Evolutionary conservation across 2,888 invertebrate species (phyloP), one percentile per base, ranked within the genome.

Genomic region (Chromoteleia sp.): DNA sequence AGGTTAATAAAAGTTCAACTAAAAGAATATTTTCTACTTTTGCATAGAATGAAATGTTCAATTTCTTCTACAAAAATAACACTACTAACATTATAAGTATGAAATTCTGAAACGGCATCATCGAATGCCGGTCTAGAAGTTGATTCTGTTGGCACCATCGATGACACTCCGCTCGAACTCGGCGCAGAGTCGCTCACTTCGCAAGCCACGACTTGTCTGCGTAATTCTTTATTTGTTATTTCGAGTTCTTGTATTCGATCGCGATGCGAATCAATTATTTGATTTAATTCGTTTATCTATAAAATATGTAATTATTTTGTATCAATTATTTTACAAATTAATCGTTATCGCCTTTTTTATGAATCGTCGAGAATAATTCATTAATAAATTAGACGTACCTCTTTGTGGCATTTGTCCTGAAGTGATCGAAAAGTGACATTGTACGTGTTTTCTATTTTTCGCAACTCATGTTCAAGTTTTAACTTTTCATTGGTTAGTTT

Each of bases 401-500:
- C 89, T 77, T 91, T 91, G 59, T 88, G 87, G 52, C 91, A 90
- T 85, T 91, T 91, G 15, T 91, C 89, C 25, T 91, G 88, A 5
- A 91, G 84, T 2, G 84, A 85, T 68, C 88, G 86, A 8, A 91
- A 85, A 17, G 87, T 84, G 12, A 84, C 33, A 7, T 91, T 90
- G 36, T 88, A 90, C 74, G 86, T 85, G 36, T 71, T 87, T 39
- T 91, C 91, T n/a, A 83, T 86, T 76, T 94, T 94, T 84, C 94
- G 93, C 8, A 95, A 86, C 86, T 95, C 94, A 84, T 94, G 93
- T 89, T 96, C 96, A 29, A 96, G 89, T 17, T 93, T 93, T 21
- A 95, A 87, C 83, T 95, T 94, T 50, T 96, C 96, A 83, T 95
- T 95, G 67, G 94, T 94, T 1, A 95, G 93, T 84, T 95, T 94